These are phyloP conservation scores for Polydesmus complanatus DNA, from an alignment of 2,888 invertebrate species.

Conservation along the genomic window DNA sequence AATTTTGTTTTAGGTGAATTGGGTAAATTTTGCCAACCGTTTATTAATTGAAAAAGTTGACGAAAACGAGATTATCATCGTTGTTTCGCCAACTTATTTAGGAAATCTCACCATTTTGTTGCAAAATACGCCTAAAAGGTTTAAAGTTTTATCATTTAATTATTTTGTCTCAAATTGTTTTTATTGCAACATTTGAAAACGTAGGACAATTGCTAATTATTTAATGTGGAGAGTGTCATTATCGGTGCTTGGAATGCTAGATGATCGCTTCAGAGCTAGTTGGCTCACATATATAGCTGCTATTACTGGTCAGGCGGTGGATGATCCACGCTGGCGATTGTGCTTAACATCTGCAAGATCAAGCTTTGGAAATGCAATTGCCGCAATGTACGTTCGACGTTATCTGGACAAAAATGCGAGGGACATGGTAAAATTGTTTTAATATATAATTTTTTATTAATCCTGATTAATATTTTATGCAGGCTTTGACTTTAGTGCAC, in stretches of 20 bases:
- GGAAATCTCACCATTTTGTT: conserved; percentile 50
- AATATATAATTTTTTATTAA: background rate
- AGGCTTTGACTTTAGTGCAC: conserved; percentile 70
- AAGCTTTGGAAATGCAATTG: conserved; percentile 34
- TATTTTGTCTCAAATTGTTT: background rate
- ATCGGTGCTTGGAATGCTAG: conserved; percentile 51
- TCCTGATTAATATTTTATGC: background rate
- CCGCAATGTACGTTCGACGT: conserved; percentile 72
- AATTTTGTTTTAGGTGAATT: conserved; percentile 30
- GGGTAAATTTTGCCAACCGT: conserved; percentile 70
- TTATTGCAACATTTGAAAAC: too few species aligned
- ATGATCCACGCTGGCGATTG: conserved; percentile 14
- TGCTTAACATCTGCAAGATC: conserved; percentile 12
- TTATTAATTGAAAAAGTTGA: conserved; percentile 42
- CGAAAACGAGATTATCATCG: conserved; percentile 60
- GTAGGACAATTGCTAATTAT: conserved; percentile 68
- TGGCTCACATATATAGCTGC: conserved; percentile 7
- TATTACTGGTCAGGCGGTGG: conserved; percentile 15
- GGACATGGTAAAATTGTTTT: conserved; percentile 36
- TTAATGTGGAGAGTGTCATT: conserved; percentile 80
- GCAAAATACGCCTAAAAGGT: conserved; percentile 43
- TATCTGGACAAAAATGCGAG: conserved; percentile 77
- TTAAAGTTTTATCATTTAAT: conserved; percentile 12
- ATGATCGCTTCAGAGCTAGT: conserved; percentile 13
- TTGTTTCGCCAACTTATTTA: conserved; percentile 71